These are phyloP conservation scores for Shinisaurus crocodilurus DNA, from an alignment of 2,113 vertebrate genomes.

Conservation along the genomic window DNA sequence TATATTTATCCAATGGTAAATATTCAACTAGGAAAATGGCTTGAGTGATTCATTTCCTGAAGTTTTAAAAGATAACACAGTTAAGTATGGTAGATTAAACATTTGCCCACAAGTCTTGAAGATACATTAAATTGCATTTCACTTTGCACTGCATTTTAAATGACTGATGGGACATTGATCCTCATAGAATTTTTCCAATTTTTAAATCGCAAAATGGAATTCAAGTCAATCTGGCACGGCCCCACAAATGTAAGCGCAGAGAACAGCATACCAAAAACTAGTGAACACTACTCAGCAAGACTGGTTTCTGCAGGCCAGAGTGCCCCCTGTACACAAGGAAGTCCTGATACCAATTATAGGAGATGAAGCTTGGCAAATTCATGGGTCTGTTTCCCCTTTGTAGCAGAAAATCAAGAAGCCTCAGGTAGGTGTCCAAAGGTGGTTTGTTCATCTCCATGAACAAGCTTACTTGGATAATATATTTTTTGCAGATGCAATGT, in stretches of 20 bases:
- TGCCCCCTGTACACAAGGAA: background rate
- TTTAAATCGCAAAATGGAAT: slow-evolving; percentile 24
- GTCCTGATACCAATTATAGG: background rate
- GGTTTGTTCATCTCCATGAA: background rate
- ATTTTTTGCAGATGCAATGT: background rate
- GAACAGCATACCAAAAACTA: slow-evolving; percentile 20
- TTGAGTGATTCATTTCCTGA: slow-evolving; percentile 82
- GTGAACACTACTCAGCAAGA: background rate
- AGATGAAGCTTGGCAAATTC: background rate
- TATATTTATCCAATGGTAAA: slow-evolving; percentile 79
- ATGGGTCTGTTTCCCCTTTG: background rate
- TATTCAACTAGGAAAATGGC: slow-evolving; percentile 80
- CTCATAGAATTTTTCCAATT: slow-evolving; percentile 9
- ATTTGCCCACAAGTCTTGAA: slow-evolving; percentile 63
- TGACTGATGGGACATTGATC: background rate
- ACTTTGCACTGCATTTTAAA: slow-evolving; percentile 39
- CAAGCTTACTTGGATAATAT: background rate
- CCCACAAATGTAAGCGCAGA: slow-evolving; percentile 15
- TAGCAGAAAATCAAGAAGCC: background rate
- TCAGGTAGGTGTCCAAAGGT: background rate
- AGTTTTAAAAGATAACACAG: slow-evolving; percentile 77
- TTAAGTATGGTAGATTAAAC: slow-evolving; percentile 68
- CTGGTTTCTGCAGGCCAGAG: background rate
- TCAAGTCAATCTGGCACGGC: background rate
- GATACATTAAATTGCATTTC: slow-evolving; percentile 67